Evolutionary conservation across 2,797 vertebrate species (phyloP).

Genomic region (Prunella strophiata): DNA sequence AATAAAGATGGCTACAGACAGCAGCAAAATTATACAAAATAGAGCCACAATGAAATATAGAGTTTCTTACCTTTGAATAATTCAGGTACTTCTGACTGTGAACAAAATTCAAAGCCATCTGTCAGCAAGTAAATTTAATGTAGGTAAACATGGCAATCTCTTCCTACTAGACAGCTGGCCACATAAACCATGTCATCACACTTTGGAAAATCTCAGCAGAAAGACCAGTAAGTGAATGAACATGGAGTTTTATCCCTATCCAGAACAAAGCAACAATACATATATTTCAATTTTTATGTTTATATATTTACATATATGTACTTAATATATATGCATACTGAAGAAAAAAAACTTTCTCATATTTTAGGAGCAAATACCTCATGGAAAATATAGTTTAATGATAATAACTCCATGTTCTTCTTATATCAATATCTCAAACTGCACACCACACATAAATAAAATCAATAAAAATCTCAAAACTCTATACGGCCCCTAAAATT

Average conservation of each 20-base stretch:
- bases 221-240: neutral
- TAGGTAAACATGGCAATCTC: neutral
- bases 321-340: neutral
- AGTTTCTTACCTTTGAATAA: constrained; percentile 25
- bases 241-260: neutral
- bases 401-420: neutral
- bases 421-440: neutral
- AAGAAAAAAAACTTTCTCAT: neutral
- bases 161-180: constrained; percentile 12
- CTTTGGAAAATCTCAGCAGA: neutral
- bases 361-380: neutral
- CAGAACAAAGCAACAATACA: neutral
- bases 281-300: neutral
- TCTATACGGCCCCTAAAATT: neutral
- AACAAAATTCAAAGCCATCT: constrained; percentile 22
- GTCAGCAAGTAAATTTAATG: constrained; percentile 16
- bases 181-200: neutral
- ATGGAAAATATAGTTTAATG: neutral
- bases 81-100: neutral
- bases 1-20: neutral
- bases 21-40: neutral
- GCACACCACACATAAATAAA: neutral
- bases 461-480: neutral
- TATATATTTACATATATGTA: neutral
- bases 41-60: neutral